Percentiles rank a stretch among this genome's conserved stretches.
phyloP scores from a whole-genome alignment of 2,797 vertebrate species.

The Leptoclinus maculatus region DNA sequence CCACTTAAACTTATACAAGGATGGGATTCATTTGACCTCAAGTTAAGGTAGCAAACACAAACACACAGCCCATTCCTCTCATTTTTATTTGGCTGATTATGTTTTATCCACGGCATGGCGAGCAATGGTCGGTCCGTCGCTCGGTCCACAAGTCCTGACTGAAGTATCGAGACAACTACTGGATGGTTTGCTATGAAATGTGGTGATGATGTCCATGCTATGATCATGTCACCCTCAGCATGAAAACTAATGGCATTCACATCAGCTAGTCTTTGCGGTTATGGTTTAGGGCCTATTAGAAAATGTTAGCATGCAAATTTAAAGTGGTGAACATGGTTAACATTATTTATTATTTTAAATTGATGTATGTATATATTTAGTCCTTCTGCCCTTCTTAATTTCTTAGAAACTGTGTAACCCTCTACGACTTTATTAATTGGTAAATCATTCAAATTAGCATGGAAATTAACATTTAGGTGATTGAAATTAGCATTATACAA shows the following conservation, averaged over 20 bases:
- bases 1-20: constrained; percentile 35
- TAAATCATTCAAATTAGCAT: neutral
- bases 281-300: neutral
- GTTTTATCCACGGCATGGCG: neutral
- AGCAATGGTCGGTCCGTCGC: neutral
- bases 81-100: neutral
- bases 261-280: neutral
- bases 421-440: neutral
- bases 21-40: constrained; percentile 17
- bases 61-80: neutral
- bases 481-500: neutral
- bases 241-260: neutral
- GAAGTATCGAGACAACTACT: neutral
- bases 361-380: neutral
- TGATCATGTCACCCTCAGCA: neutral
- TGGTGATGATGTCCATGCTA: neutral
- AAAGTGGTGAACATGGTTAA: neutral
- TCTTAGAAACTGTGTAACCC: neutral
- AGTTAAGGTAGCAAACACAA: constrained; percentile 1
- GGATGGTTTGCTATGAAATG: neutral
- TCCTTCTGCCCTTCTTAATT: neutral
- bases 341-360: neutral
- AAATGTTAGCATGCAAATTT: neutral
- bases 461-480: neutral
- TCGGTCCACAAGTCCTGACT: neutral